Evolutionary conservation across 2,888 invertebrate species (phyloP).

Genomic region (Hofmannophila pseudospretella): DNA sequence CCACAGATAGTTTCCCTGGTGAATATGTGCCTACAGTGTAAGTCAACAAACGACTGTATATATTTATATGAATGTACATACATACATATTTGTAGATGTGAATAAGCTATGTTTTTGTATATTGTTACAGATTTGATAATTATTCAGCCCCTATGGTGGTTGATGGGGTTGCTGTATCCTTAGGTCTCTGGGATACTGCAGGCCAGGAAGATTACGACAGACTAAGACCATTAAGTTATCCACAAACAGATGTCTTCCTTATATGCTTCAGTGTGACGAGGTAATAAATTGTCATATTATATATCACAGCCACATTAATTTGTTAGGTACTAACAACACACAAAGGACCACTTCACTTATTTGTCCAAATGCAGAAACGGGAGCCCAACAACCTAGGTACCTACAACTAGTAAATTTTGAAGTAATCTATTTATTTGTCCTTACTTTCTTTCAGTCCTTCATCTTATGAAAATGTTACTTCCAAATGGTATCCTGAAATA

Average conservation of each 20-base stretch:
- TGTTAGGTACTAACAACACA: too few species aligned
- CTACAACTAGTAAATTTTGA: too few species aligned
- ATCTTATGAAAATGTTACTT: conserved; percentile 99
- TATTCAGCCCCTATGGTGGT: conserved; percentile 99
- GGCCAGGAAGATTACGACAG: conserved; percentile 99
- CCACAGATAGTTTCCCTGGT: conserved; percentile 94
- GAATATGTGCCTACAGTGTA: conserved; percentile 97
- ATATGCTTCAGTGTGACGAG: conserved; percentile 99
- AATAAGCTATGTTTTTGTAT: background rate
- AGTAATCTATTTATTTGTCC: background rate
- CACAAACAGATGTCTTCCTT: conserved; percentile 99
- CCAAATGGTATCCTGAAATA: conserved; percentile 99
- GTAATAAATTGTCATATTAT: too few species aligned
- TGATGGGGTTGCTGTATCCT: conserved; percentile 96
- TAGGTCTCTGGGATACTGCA: conserved; percentile 99
- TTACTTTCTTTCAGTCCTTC: conserved; percentile 85
- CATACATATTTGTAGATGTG: background rate
- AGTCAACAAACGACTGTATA: conserved; percentile 55
- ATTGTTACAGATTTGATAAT: conserved; percentile 91
- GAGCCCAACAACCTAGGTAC: too few species aligned
- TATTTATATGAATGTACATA: too few species aligned
- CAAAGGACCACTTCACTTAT: too few species aligned
- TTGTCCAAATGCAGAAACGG: too few species aligned
- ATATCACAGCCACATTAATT: too few species aligned
- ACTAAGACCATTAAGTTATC: conserved; percentile 96